Percentiles rank a stretch among this genome's conserved stretches.
These are phyloP conservation scores for Gymnarchus niloticus DNA, from an alignment of 2,113 vertebrate genomes.

Conservation along the genomic window DNA sequence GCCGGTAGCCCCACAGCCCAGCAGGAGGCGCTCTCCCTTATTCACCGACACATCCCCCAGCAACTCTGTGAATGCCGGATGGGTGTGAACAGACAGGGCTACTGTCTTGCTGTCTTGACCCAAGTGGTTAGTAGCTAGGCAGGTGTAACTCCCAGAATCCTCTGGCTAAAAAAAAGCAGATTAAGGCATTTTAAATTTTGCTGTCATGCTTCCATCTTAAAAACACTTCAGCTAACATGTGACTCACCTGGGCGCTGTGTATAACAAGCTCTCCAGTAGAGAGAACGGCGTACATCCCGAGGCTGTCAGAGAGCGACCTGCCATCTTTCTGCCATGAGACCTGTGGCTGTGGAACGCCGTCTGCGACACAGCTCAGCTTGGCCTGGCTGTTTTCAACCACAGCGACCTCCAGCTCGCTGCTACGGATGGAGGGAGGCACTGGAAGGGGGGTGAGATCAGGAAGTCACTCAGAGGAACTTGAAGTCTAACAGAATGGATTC, in stretches of 20 bases:
- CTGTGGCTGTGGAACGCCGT: constrained; percentile 78
- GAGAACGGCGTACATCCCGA: constrained; percentile 67
- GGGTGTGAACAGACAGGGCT: constrained; percentile 68
- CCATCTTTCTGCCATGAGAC: constrained; percentile 77
- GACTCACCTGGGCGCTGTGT: constrained; percentile 72
- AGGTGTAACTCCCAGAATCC: constrained; percentile 84
- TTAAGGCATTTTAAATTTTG: neutral
- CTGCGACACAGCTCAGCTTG: constrained; percentile 71
- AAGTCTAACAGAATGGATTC: neutral
- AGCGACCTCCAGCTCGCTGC: constrained; percentile 48
- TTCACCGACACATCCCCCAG: constrained; percentile 79
- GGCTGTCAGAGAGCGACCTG: constrained; percentile 51
- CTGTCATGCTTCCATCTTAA: neutral
- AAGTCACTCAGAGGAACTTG: neutral
- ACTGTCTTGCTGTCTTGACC: constrained; percentile 72
- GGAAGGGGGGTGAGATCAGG: neutral
- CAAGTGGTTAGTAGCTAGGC: constrained; percentile 72
- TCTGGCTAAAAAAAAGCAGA: constrained; percentile 58
- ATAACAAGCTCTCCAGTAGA: constrained; percentile 80
- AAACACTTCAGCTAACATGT: neutral
- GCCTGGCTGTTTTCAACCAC: constrained; percentile 68
- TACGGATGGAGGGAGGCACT: constrained; percentile 84
- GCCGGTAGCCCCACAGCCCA: constrained; percentile 77
- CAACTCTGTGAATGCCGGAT: constrained; percentile 80
- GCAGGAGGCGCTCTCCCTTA: constrained; percentile 78